A percentile compares a stretch with the other conserved stretches of the same genome.
Conservation (phyloP, 92 coral and sea anemone genomes). For the Actinernus sp. region DNA sequence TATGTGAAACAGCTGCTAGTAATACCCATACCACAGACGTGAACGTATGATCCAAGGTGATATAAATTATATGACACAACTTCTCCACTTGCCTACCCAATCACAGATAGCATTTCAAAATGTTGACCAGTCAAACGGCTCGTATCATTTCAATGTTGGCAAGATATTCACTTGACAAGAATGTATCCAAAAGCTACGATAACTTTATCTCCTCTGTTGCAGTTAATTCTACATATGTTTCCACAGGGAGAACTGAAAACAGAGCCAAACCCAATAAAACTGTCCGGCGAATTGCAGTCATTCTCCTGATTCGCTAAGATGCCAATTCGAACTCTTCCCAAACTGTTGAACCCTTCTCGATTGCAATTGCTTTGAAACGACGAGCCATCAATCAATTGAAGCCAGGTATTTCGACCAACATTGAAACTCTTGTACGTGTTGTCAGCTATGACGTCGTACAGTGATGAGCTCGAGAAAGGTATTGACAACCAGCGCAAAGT, state of each 20-base stretch:
- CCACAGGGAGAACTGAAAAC: conserved; percentile 14
- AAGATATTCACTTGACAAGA: conserved; percentile 8
- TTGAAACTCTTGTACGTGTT: conserved; percentile 21
- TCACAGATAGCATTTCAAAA: no score
- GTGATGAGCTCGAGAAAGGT: conserved; percentile 58
- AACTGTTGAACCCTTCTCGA: conserved; percentile 49
- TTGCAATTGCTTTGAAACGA: conserved; percentile 69
- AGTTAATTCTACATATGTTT: neutral
- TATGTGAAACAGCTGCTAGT: no score
- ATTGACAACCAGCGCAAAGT: conserved; percentile 20
- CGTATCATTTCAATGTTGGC: neutral
- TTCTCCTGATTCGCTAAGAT: conserved; percentile 43
- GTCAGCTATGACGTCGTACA: conserved; percentile 66
- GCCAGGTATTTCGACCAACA: conserved; percentile 54
- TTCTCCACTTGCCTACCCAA: no score
- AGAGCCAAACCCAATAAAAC: conserved; percentile 55
- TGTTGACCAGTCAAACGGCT: no score
- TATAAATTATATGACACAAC: no score
- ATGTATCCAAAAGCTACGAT: conserved; percentile 49
- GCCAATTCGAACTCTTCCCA: conserved; percentile 21
- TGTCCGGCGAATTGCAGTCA: conserved; percentile 39
- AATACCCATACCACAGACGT: no score
- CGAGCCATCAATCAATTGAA: conserved; percentile 57
- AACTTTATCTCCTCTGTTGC: conserved; percentile 27
- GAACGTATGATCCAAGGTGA: no score